Conservation (phyloP, 2,888 invertebrate species). For the Drosophila kokeensis region DNA sequence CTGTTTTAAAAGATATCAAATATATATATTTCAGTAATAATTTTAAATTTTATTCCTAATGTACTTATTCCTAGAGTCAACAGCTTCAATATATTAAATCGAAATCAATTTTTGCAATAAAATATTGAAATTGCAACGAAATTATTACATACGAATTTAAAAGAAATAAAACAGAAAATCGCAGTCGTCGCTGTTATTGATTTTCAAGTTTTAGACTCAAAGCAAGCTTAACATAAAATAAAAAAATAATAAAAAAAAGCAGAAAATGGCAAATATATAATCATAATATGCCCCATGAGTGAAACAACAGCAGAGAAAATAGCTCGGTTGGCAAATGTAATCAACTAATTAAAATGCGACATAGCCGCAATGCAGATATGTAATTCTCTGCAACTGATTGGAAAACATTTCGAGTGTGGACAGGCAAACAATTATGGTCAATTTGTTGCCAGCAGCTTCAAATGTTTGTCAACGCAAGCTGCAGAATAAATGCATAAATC, state of each 20-base stretch:
- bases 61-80: not conserved
- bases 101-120: not conserved
- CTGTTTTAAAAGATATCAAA: not conserved
- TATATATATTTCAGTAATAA: not conserved
- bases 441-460: conserved; percentile 23
- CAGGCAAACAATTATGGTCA: conserved; percentile 33
- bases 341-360: conserved; percentile 49
- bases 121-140: not conserved
- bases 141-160: not conserved
- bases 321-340: conserved; percentile 21
- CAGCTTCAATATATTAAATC: not conserved
- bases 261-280: not conserved
- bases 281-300: conserved; percentile 13
- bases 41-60: not conserved
- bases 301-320: not conserved
- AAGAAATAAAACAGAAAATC: not conserved
- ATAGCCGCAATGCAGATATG: conserved; percentile 41
- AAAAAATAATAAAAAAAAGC: not conserved
- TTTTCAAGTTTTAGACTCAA: too few relatives aligned
- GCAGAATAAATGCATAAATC: conserved; percentile 23
- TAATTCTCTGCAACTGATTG: conserved; percentile 1
- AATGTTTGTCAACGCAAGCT: conserved; percentile 19
- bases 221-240: not conserved
- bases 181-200: not conserved
- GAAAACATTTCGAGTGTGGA: conserved; percentile 23